Percentiles rank a stretch among this genome's conserved stretches.
These are phyloP conservation scores for Pelobates fuscus DNA, from an alignment of 2,113 vertebrate species.

Conservation along the genomic window DNA sequence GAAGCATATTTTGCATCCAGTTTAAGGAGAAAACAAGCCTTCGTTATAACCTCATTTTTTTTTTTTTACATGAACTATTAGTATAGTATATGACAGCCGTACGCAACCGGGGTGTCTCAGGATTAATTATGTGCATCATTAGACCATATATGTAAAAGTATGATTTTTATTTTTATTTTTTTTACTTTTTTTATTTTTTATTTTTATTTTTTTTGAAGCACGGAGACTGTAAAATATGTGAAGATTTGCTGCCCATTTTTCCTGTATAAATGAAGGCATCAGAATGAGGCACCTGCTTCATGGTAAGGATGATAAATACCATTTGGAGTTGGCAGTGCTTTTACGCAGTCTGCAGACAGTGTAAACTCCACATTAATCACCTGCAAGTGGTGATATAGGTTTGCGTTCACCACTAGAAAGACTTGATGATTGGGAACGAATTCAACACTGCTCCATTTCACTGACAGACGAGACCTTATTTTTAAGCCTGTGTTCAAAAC, in stretches of 20 bases:
- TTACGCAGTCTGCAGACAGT: slow-evolving; percentile 53
- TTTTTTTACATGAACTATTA: slow-evolving; percentile 8
- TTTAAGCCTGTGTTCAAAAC: slow-evolving; percentile 54
- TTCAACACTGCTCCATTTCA: slow-evolving; percentile 61
- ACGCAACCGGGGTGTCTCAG: not conserved
- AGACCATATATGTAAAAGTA: not conserved
- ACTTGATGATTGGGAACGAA: slow-evolving; percentile 60
- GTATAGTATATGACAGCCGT: not conserved
- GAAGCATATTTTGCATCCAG: slow-evolving; percentile 45
- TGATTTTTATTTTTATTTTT: not conserved
- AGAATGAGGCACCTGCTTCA: not conserved
- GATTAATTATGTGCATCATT: not conserved
- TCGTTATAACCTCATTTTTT: slow-evolving; percentile 10
- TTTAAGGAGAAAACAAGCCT: slow-evolving; percentile 34
- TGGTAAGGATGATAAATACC: slow-evolving; percentile 55
- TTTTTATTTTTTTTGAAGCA: not conserved
- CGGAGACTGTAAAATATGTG: not conserved
- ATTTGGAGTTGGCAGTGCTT: slow-evolving; percentile 54
- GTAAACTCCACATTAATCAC: slow-evolving; percentile 62
- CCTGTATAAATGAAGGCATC: not conserved
- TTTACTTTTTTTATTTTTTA: too few species aligned
- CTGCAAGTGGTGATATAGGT: slow-evolving; percentile 48
- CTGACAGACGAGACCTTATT: slow-evolving; percentile 59
- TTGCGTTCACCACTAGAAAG: slow-evolving; percentile 49
- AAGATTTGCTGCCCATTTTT: slow-evolving; percentile 8